Percentiles rank a stretch among this genome's conserved stretches.
Conservation (phyloP, 35 echinoderm and acorn worm genomes). For the Chiridota heheva region DNA sequence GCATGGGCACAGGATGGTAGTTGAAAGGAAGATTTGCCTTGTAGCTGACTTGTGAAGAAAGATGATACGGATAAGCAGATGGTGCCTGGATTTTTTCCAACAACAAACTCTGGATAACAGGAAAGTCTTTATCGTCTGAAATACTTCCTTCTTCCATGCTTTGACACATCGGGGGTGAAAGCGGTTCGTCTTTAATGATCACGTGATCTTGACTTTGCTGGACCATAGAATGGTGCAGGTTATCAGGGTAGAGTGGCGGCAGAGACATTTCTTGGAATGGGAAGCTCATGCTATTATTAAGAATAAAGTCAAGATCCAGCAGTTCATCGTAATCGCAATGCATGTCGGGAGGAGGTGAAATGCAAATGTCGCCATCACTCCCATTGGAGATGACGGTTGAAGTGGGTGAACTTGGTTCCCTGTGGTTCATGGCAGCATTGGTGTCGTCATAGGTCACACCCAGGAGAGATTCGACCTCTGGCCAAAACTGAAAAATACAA, state of each 20-base stretch:
- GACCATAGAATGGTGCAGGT: not conserved
- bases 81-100: constrained; percentile 16
- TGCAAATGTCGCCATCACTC: constrained; percentile 68
- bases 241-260: not conserved
- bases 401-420: constrained; percentile 56
- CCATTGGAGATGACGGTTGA: constrained; percentile 59
- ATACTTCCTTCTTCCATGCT: not conserved
- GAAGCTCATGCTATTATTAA: constrained; percentile 76
- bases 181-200: constrained; percentile 82
- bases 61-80: constrained; percentile 39
- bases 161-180: constrained; percentile 27
- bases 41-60: constrained; percentile 22
- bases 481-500: constrained; percentile 66
- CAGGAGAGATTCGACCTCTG: constrained; percentile 77
- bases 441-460: constrained; percentile 40
- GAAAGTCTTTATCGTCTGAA: constrained; percentile 35
- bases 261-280: not conserved
- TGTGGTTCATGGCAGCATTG: constrained; percentile 33
- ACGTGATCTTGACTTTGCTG: not conserved
- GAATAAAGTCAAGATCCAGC: constrained; percentile 94
- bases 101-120: constrained; percentile 9
- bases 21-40: constrained; percentile 17
- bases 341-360: constrained; percentile 37
- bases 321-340: constrained; percentile 72
- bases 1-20: constrained; percentile 31